A percentile compares a stretch with the other conserved stretches of the same genome.
Conservation (phyloP, 1,140 invertebrate species). For the Hirudo medicinalis region DNA sequence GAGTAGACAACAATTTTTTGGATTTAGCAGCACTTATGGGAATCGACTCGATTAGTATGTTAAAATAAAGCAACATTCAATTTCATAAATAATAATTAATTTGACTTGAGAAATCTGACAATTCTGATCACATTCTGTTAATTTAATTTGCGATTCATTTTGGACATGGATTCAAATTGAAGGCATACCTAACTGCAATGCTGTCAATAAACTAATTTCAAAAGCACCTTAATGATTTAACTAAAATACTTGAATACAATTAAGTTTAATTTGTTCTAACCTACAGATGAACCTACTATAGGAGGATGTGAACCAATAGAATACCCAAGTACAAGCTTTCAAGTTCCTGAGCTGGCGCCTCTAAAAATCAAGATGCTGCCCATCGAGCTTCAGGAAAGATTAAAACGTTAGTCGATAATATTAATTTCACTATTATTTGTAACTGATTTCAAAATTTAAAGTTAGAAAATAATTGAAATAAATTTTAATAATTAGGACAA, state of each 20-base stretch:
- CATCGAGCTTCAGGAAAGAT: neutral
- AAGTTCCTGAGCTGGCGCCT: neutral
- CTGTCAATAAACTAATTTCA: no score
- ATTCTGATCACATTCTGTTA: neutral
- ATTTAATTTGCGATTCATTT: neutral
- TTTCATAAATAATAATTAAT: neutral
- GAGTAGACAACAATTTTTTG: slow-evolving; percentile 33
- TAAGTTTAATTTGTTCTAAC: neutral
- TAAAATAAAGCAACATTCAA: neutral
- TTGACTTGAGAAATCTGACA: neutral
- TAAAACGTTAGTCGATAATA: neutral
- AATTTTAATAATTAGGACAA: neutral
- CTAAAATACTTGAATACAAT: neutral
- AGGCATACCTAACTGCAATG: no score
- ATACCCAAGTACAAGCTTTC: slow-evolving; percentile 1
- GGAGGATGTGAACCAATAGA: slow-evolving; percentile 10
- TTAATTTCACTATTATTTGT: slow-evolving; percentile 9
- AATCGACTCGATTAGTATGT: slow-evolving; percentile 35
- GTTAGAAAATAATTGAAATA: neutral
- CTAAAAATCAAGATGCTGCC: neutral
- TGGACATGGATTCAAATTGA: neutral
- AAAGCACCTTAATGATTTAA: neutral
- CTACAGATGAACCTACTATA: neutral
- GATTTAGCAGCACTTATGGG: slow-evolving; percentile 35
- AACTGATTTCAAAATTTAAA: neutral